Conservation (phyloP, 2,113 vertebrate genomes). For the Gallinago jamesoni region DNA sequence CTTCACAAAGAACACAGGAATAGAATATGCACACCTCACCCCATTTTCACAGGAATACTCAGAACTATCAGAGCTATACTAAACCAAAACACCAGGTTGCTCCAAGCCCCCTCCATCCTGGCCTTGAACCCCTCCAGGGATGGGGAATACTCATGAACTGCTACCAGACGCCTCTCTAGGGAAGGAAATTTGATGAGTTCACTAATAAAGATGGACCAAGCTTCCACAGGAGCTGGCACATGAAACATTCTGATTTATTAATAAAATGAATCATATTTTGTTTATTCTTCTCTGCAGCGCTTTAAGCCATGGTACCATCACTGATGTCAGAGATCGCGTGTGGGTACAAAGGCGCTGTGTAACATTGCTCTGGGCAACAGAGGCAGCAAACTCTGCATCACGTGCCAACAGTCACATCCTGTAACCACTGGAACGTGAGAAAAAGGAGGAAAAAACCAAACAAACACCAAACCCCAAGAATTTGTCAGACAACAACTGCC, state of each 20-base stretch:
- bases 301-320: background rate
- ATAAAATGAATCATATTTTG: background rate
- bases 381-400: background rate
- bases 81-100: background rate
- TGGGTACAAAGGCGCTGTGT: background rate
- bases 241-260: background rate
- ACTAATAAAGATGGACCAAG: background rate
- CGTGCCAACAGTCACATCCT: slow-evolving; percentile 20
- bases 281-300: background rate
- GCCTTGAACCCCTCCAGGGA: background rate
- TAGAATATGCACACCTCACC: background rate
- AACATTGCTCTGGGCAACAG: background rate
- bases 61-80: background rate
- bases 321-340: background rate
- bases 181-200: background rate
- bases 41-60: background rate
- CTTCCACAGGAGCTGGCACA: background rate
- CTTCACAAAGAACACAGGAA: background rate
- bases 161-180: background rate
- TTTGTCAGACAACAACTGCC: slow-evolving; percentile 21
- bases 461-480: background rate
- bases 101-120: background rate
- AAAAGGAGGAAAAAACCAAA: background rate
- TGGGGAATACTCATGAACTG: background rate
- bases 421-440: background rate